Base-by-base conservation (phyloP, 2,888 invertebrate genomes). In the Spialia ferax region DNA sequence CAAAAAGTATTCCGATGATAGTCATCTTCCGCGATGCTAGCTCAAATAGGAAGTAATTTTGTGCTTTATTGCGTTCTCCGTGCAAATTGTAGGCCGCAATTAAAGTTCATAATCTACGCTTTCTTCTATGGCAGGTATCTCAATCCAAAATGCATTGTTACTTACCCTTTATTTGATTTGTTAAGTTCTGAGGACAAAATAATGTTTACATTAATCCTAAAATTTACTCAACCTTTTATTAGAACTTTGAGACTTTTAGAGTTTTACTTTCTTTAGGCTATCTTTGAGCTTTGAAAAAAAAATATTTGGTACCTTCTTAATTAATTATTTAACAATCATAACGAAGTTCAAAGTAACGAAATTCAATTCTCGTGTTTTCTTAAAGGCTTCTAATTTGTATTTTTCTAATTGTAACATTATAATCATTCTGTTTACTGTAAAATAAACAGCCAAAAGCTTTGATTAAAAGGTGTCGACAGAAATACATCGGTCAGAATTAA, bases 51-150 rank as follows among this genome's bases (percentile, higher is more conserved):
- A 88, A 88, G 87, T 86, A 86, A 89, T 91, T 89, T 87, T 86
- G 86, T 87, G 86, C 82, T 85, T 87, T 90, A 89, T 89, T 87
- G 83, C 83, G 77, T 85, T 84, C 87, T 65, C 85, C 86, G 86
- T 83, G 89, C 87, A 79, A 84, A 85, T 86, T 79, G 82, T 82
- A 70, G 75, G 77, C 79, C 76, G 78, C 86, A 86, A 88, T 89
- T 88, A 86, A 81, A 81, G 79, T 81, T 81, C 80, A 38, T 81
- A 84, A 82, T 87, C 83, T 78, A 88, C 89, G 88, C 91, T 91
- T 89, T 91, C 88, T 29, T 66, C 81, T 84, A 75, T 77, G 11
- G 48, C 18, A 45, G 3, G 3, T 26, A 26, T n/a, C 66, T 54
- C 48, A 63, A 32, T 48, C 26, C 11, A 32, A 62, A 38, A 26